A percentile compares a stretch with the other conserved stretches of the same genome.
These are phyloP conservation scores for Saiga tatarica DNA, from an alignment of 2,113 vertebrate species.

Conservation along the genomic window DNA sequence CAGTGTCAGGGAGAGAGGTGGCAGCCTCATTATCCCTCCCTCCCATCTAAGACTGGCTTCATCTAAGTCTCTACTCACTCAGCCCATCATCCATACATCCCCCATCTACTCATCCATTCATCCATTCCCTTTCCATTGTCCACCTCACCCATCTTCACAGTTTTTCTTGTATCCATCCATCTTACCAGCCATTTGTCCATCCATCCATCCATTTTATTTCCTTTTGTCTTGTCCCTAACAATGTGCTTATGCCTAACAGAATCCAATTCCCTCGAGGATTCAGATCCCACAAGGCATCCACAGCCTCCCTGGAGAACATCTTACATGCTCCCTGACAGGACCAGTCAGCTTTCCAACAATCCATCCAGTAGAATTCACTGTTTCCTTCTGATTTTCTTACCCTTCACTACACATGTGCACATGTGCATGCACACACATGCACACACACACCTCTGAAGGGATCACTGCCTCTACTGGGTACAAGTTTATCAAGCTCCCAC, in stretches of 20 bases:
- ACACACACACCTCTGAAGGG: background rate
- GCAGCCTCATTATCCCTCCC: background rate
- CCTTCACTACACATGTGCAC: background rate
- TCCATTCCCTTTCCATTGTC: background rate
- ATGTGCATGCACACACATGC: background rate
- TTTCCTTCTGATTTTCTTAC: background rate
- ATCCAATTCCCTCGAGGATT: background rate
- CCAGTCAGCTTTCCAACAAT: background rate
- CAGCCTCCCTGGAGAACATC: background rate
- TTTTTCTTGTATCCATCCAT: background rate
- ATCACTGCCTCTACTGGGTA: background rate
- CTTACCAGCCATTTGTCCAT: background rate
- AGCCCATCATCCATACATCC: too few species aligned
- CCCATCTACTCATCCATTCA: background rate
- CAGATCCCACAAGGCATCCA: background rate
- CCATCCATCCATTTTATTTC: background rate
- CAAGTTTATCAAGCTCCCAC: too few species aligned
- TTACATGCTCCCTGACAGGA: background rate
- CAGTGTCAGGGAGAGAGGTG: background rate
- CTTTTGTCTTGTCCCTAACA: background rate
- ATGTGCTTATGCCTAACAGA: background rate
- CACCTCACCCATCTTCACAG: background rate
- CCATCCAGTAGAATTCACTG: background rate
- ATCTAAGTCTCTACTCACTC: background rate
- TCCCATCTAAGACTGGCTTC: background rate